Conservation (phyloP, 2,113 vertebrate species). For the Neofelis nebulosa region DNA sequence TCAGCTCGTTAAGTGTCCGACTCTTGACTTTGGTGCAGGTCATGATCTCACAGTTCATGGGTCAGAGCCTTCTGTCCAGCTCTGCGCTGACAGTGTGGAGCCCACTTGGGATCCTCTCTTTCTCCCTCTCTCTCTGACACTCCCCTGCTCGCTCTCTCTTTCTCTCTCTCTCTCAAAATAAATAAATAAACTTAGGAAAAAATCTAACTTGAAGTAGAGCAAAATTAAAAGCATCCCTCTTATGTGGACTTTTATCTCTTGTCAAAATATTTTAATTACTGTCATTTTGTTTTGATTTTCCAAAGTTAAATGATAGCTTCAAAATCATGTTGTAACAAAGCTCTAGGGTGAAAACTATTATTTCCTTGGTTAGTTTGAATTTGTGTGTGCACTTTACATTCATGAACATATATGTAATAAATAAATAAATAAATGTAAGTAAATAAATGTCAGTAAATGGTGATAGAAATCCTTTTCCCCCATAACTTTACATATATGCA, state of each 20-base stretch:
- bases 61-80: no score
- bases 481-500: not conserved
- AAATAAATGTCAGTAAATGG: not conserved
- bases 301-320: not conserved
- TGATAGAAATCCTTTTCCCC: not conserved
- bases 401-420: not conserved
- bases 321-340: not conserved
- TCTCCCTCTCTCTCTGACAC: no score
- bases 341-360: not conserved
- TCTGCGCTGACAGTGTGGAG: no score
- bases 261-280: constrained; percentile 47
- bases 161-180: no score
- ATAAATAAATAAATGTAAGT: not conserved
- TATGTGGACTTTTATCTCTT: constrained; percentile 42
- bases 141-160: no score
- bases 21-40: no score
- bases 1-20: no score
- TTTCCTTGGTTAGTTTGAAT: not conserved
- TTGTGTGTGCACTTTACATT: constrained; percentile 39
- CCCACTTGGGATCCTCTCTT: no score
- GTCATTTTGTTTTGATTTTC: constrained; percentile 59
- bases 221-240: constrained; percentile 4
- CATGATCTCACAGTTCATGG: no score
- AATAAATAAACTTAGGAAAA: not conserved
- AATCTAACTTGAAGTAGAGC: not conserved